Conservation (phyloP, 2,797 vertebrate species). For the Sorex maritimensis region DNA sequence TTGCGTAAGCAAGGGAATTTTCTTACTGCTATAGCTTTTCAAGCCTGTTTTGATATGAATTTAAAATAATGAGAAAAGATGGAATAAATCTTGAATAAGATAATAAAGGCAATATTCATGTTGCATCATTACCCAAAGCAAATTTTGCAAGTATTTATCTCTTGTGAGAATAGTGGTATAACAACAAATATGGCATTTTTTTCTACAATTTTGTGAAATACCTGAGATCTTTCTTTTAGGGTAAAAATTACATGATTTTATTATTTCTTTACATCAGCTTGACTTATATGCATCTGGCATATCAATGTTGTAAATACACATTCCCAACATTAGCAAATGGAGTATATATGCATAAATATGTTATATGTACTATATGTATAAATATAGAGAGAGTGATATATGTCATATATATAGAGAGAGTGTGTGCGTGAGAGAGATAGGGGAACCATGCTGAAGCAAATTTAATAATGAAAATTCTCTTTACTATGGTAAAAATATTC, state of each 20-base stretch:
- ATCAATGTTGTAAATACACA: neutral
- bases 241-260: too few species aligned
- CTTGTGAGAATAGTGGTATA: too few species aligned
- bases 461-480: conserved; percentile 45
- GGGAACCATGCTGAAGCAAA: neutral
- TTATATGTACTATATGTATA: neutral
- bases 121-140: conserved; percentile 41
- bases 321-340: too few species aligned
- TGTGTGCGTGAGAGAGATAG: too few species aligned
- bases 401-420: neutral
- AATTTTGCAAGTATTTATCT: conserved; percentile 35
- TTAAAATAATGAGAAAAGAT: conserved; percentile 3
- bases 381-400: neutral
- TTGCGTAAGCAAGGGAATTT: conserved; percentile 50
- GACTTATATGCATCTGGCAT: neutral
- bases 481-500: conserved; percentile 55
- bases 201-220: too few species aligned
- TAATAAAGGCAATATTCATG: neutral
- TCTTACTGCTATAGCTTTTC: neutral
- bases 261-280: neutral
- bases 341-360: neutral
- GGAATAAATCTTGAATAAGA: too few species aligned
- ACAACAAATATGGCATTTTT: too few species aligned
- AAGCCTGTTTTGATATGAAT: conserved; percentile 32
- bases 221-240: too few species aligned